phyloP scores from a whole-genome alignment of 2,888 invertebrate genomes.

The Acanthoscelides obtectus region DNA sequence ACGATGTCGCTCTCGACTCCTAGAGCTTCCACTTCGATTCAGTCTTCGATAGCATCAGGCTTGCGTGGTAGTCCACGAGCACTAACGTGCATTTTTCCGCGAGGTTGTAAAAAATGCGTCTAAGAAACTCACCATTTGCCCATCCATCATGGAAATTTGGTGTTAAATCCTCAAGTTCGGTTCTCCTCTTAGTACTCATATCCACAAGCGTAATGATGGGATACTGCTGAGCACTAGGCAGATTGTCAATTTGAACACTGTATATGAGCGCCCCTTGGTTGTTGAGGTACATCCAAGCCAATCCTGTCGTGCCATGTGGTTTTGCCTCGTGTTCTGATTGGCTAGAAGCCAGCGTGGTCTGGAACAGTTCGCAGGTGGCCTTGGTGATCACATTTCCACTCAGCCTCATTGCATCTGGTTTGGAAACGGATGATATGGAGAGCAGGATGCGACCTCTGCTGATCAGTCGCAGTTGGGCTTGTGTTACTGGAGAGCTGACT shows the following conservation, averaged over 20 bases:
- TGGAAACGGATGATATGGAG: conserved; percentile 64
- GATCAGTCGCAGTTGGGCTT: conserved; percentile 69
- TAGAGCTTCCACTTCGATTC: too few species aligned
- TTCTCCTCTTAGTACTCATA: conserved; percentile 58
- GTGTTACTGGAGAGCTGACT: conserved; percentile 71
- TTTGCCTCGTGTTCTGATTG: conserved; percentile 35
- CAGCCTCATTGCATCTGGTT: conserved; percentile 60
- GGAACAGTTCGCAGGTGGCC: conserved; percentile 76
- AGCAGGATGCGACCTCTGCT: conserved; percentile 72
- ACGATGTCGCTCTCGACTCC: too few species aligned
- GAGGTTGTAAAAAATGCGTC: not conserved
- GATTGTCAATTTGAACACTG: conserved; percentile 67
- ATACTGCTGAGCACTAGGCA: conserved; percentile 49
- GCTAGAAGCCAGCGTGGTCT: conserved; percentile 60
- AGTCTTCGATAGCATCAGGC: too few species aligned
- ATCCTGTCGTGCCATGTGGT: conserved; percentile 54
- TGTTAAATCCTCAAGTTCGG: conserved; percentile 70
- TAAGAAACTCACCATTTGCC: conserved; percentile 55
- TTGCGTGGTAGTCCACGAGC: too few species aligned
- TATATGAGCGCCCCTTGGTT: conserved; percentile 74
- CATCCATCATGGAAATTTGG: conserved; percentile 53
- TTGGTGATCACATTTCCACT: conserved; percentile 68
- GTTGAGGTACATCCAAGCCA: conserved; percentile 75
- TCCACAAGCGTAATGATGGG: conserved; percentile 69
- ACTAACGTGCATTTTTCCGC: too few species aligned